phyloP scores from a whole-genome alignment of 2,797 vertebrate genomes.

The Myotis myotis region DNA sequence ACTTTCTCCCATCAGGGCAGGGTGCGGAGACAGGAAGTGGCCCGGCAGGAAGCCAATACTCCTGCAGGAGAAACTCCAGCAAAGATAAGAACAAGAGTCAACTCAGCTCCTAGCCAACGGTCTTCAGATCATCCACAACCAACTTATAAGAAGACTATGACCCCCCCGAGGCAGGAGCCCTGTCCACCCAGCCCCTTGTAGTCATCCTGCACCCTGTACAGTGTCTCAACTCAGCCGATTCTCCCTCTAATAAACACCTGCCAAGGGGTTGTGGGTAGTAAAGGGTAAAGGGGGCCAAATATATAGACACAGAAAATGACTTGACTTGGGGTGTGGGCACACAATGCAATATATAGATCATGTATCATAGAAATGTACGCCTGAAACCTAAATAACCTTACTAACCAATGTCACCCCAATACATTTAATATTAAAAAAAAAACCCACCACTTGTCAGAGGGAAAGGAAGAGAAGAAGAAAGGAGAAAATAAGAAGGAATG shows the following conservation, averaged over 20 bases:
- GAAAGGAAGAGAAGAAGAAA: background rate
- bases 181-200: background rate
- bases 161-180: background rate
- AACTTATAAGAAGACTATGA: background rate
- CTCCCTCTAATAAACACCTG: background rate
- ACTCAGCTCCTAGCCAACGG: background rate
- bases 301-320: background rate
- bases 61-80: background rate
- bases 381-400: background rate
- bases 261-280: background rate
- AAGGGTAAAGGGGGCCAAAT: background rate
- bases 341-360: background rate
- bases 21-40: background rate
- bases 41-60: background rate
- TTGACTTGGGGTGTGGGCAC: background rate
- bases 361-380: background rate
- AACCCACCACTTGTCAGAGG: background rate
- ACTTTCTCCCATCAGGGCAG: background rate
- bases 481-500: background rate
- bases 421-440: background rate
- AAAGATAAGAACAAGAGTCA: background rate
- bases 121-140: background rate
- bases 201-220: background rate
- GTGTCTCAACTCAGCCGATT: background rate
- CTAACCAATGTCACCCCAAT: background rate